These are phyloP conservation scores for Podabrus alpinus DNA, from an alignment of 2,888 invertebrate genomes.

Conservation along the genomic window DNA sequence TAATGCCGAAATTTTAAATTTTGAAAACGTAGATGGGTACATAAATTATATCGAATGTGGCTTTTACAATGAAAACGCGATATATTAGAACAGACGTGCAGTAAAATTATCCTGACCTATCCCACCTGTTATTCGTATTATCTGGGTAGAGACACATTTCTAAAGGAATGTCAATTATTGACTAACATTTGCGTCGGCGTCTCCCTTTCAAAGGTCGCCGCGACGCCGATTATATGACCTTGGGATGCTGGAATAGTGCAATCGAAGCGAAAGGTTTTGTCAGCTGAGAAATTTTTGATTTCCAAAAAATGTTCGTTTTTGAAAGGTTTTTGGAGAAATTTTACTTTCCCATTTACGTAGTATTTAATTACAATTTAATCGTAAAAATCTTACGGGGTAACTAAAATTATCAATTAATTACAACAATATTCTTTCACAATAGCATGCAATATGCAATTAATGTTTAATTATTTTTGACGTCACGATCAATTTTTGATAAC, in stretches of 20 bases:
- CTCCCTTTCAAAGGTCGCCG: constrained; percentile 20
- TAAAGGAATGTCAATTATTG: constrained; percentile 15
- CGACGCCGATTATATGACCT: constrained; percentile 16
- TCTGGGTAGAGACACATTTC: constrained; percentile 11
- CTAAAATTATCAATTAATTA: background rate
- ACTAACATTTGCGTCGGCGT: constrained; percentile 11
- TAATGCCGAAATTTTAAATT: background rate
- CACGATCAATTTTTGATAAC: background rate
- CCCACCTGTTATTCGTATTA: constrained; percentile 12
- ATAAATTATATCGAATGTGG: background rate
- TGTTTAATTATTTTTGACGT: background rate
- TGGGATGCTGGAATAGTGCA: constrained; percentile 18
- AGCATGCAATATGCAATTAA: background rate
- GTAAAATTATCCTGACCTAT: constrained; percentile 16
- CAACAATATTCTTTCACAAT: background rate
- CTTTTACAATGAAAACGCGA: background rate
- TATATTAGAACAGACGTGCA: background rate
- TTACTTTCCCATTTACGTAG: too few species aligned
- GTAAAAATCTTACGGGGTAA: background rate
- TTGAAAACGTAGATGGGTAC: background rate
- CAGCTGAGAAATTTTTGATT: background rate
- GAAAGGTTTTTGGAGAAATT: background rate
- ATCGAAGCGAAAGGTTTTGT: background rate
- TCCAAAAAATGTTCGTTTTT: background rate
- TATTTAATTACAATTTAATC: background rate